These are phyloP conservation scores for Diplodus puntazzo DNA, from an alignment of 2,797 vertebrate species.

Conservation along the genomic window DNA sequence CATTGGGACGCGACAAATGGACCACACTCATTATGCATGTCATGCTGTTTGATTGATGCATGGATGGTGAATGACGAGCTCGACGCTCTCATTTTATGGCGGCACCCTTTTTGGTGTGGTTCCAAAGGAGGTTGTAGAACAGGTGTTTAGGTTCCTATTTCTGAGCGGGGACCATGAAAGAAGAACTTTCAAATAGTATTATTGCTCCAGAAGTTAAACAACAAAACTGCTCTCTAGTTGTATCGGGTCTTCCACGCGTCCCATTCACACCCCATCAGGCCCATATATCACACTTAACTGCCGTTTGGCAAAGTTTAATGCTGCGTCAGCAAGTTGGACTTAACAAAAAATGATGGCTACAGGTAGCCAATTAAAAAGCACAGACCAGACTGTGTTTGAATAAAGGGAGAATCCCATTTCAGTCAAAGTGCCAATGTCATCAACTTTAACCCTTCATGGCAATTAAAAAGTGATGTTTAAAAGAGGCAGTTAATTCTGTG, in stretches of 20 bases:
- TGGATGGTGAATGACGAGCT: slow-evolving; percentile 29
- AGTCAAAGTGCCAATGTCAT: slow-evolving; percentile 35
- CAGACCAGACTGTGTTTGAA: neutral
- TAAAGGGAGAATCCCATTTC: slow-evolving; percentile 24
- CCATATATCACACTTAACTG: slow-evolving; percentile 27
- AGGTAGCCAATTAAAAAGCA: slow-evolving; percentile 44
- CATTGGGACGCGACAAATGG: slow-evolving; percentile 32
- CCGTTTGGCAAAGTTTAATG: slow-evolving; percentile 36
- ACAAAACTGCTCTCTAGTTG: neutral
- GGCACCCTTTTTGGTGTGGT: neutral
- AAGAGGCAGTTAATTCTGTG: slow-evolving; percentile 16
- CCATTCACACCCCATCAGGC: neutral
- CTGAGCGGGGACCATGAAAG: neutral
- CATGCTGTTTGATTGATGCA: slow-evolving; percentile 39
- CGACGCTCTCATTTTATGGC: slow-evolving; percentile 15
- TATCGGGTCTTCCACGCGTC: neutral
- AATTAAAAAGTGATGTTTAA: slow-evolving; percentile 24
- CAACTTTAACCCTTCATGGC: slow-evolving; percentile 42
- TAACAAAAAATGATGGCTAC: slow-evolving; percentile 4
- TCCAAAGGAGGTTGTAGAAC: too few species aligned
- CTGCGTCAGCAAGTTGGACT: slow-evolving; percentile 32
- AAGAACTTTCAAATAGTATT: neutral
- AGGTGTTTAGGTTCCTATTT: neutral
- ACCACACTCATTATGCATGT: neutral
- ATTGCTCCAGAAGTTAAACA: neutral